phyloP scores from a whole-genome alignment of 2,113 vertebrate species.

The Spheniscus mendiculus region DNA sequence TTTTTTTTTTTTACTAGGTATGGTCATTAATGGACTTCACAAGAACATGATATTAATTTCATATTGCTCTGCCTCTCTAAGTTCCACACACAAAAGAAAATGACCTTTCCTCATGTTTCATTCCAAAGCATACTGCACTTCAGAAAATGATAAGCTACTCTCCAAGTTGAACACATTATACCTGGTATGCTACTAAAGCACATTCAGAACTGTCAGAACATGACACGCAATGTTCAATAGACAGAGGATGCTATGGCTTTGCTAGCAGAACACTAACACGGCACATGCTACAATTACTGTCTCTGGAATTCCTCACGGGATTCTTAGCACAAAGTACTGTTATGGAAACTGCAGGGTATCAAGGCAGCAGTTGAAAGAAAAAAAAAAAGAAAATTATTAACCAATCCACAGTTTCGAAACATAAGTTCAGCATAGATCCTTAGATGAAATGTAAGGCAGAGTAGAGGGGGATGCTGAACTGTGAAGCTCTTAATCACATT shows the following conservation, averaged over 20 bases:
- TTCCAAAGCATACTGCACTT: background rate
- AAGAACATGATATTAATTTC: background rate
- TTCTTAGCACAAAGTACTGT: background rate
- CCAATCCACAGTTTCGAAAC: background rate
- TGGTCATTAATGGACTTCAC: background rate
- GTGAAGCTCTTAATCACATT: background rate
- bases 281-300: background rate
- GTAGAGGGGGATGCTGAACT: background rate
- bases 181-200: background rate
- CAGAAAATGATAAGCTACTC: background rate
- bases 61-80: background rate
- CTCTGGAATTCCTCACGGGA: background rate
- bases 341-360: background rate
- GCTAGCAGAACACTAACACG: background rate
- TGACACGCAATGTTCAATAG: rapidly evolving
- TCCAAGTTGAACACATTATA: background rate
- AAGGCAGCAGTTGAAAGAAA: background rate
- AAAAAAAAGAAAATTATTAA: background rate
- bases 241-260: background rate
- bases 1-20: background rate
- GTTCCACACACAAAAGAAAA: background rate
- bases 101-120: background rate
- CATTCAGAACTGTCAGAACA: background rate
- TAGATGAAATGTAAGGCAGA: background rate
- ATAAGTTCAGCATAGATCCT: background rate